Conservation (phyloP, 2,797 vertebrate genomes). For the Perodicticus potto region DNA sequence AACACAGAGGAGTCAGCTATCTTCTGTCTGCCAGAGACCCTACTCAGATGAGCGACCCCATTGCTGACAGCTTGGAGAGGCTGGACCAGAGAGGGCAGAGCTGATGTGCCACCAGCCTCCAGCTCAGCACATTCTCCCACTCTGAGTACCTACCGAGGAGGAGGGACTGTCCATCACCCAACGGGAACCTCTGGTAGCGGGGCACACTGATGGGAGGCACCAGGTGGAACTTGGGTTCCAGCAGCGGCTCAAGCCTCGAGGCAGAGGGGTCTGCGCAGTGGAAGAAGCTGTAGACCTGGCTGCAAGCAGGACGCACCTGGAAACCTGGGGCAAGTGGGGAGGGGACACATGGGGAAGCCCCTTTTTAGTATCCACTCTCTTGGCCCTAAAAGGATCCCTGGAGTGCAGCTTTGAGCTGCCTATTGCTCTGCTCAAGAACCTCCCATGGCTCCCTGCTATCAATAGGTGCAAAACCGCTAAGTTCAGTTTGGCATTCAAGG, state of each 20-base stretch:
- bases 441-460: conserved; percentile 5
- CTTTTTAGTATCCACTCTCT: background rate
- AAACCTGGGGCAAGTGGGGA: conserved; percentile 88
- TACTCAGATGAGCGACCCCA: background rate
- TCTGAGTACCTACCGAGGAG: conserved; percentile 91
- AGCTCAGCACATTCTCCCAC: background rate
- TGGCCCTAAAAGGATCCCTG: background rate
- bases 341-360: background rate
- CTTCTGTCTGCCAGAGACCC: background rate
- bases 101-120: background rate
- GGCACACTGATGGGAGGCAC: conserved; percentile 95
- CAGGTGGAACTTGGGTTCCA: conserved; percentile 95
- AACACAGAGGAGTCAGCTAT: background rate
- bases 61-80: background rate
- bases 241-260: conserved; percentile 95
- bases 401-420: background rate
- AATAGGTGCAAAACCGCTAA: background rate
- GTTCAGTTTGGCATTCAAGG: background rate
- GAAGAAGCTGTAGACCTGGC: conserved; percentile 98
- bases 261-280: conserved; percentile 98
- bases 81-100: background rate
- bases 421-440: background rate
- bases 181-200: conserved; percentile 96
- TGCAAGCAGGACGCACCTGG: conserved; percentile 96
- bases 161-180: conserved; percentile 95